Base-by-base conservation (phyloP, 2,113 vertebrate species). In the Trichomycterus rosablanca region DNA sequence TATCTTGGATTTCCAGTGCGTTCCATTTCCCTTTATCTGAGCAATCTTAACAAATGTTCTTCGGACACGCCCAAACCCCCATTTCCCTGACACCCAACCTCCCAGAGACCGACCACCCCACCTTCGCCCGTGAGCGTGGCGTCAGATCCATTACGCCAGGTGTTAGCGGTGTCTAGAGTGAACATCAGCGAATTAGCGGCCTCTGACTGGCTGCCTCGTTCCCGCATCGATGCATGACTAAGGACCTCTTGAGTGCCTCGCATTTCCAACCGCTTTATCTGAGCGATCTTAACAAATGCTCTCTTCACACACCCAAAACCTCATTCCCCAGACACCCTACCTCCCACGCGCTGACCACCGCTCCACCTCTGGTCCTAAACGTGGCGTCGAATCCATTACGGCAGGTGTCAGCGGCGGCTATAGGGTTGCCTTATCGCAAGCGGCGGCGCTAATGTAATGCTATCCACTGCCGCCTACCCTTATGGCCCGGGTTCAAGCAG, bases 351-450 rank as follows among this genome's bases (percentile, higher is more conserved):
- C 65, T 62, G 74, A 62, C 74, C 66, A 62, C 74, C 66, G 63
- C 69, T 52, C 43, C 52, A 65, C 62, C 55, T 34, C 71, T 32
- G 61, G 42, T 68, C 54, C 53, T 56, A 70, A 81, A 80, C 67
- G 51, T 88, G 90, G 89, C 84, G 85, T 89, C 89, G 86, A 81
- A 80, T 87, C 88, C 91, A 80, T 93, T 91, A 86, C 55, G 63
- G 57, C n/a, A 78, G 81, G 82, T 82, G 81, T 87, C 81, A 84
- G 78, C 69, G 22, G 26, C 66, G 42, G 81, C 81, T 75, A 82
- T 82, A 81, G 74, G 77, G 74, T 80, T 80, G 80, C 77, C 74
- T 68, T 76, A 76, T 80, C 80, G 76, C 77, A 75, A 70, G 67
- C 70, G 42, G 63, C 58, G 62, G 74, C 79, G 79, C 79, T 76